Evolutionary conservation across 2,113 vertebrate species (phyloP), one percentile per base, ranked within the genome.

Genomic region (Calypte anna): DNA sequence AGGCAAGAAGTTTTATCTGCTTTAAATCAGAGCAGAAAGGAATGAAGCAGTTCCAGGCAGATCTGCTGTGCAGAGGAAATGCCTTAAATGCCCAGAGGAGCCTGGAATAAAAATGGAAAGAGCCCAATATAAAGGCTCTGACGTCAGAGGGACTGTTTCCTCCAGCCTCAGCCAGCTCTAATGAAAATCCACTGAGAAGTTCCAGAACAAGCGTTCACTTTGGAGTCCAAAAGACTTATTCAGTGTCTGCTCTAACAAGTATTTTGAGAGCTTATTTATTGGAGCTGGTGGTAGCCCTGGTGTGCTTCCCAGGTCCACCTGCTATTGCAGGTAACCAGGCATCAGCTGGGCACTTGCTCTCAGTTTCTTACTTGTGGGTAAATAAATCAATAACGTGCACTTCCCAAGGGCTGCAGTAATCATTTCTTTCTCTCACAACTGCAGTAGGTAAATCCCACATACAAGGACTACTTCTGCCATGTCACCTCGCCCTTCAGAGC

Each of bases 21-120:
- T 38, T 48, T 78, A 83, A 87, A 83, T 64, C 11, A 8, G 57
- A 78, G 72, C 72, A 74, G 67, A 86, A 91, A 21, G 87, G 93
- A 96, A 78, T 5, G 57, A 70, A 88, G 44, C 90, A 61, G 62
- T 61, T 90, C 82, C 93, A 94, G 61, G 53, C 33, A 0, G 79
- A 94, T 88, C 82, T 73, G 89, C 67, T 82, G 3, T 55, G 94
- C 2, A 20, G 50, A 7, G 2, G 85, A 95, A 91, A 93, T 90
- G 90, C 90, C 80, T 94, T 61, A 63, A 77, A 87, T 57, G 73
- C 79, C 82, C 96, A 86, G 85, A 95, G 82, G 93, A 96, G 76
- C 63, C 21, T 20, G 77, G 79, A 2, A 51, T 46, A 94, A 94
- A 96, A 94, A 96, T 93, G 88, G 94, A 88, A 96, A 67, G 46